Evolutionary conservation across 2,113 vertebrate species (phyloP).

Genomic region (Bos indicus): DNA sequence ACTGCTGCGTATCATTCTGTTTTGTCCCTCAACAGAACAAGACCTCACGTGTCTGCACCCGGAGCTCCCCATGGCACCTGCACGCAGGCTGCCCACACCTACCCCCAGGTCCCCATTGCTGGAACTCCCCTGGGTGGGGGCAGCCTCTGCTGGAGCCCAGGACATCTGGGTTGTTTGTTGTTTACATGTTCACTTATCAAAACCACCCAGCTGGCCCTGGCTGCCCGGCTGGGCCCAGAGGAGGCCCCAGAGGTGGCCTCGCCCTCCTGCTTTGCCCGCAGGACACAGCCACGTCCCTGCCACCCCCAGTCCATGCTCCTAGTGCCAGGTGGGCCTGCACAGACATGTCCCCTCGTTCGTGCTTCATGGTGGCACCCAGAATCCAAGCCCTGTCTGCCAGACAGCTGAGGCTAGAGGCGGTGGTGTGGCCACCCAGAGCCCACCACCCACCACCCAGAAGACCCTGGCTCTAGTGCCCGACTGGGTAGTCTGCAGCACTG

Average conservation of each 20-base stretch:
- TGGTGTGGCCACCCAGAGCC: accelerated
- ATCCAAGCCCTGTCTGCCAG: not conserved
- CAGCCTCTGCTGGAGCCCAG: not conserved
- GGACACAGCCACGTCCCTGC: not conserved
- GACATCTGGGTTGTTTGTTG: not conserved
- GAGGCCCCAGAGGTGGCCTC: not conserved
- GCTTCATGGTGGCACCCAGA: not conserved
- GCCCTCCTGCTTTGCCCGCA: not conserved
- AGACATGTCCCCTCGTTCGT: not conserved
- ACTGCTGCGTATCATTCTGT: not conserved
- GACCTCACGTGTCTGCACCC: not conserved
- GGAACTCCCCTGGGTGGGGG: not conserved
- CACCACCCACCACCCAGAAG: not conserved
- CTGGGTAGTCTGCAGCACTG: accelerated
- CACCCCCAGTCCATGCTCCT: not conserved
- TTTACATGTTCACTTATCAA: constrained; percentile 41
- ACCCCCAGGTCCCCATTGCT: not conserved
- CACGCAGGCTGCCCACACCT: accelerated
- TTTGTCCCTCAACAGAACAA: not conserved
- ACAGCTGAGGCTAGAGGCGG: not conserved
- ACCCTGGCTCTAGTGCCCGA: not conserved
- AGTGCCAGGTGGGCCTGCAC: not conserved
- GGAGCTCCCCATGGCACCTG: not conserved
- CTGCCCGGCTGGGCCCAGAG: not conserved
- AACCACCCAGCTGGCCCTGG: not conserved